These are phyloP conservation scores for Stenopsyche tienmushanensis DNA, from an alignment of 1,140 invertebrate genomes.

Conservation along the genomic window DNA sequence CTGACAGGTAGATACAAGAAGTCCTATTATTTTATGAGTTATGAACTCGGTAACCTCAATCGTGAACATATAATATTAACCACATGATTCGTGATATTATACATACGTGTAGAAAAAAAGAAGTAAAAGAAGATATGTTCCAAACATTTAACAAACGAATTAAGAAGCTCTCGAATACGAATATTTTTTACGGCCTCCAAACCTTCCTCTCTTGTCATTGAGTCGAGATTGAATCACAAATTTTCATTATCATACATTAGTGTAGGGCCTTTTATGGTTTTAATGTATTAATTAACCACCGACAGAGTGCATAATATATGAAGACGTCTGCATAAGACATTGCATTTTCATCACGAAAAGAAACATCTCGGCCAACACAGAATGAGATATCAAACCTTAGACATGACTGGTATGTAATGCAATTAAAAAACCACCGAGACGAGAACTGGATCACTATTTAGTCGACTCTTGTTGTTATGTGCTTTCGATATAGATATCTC, in stretches of 20 bases:
- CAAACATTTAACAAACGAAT: background rate
- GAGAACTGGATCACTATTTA: too few species aligned
- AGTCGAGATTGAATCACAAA: constrained; percentile 25
- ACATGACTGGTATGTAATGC: too few species aligned
- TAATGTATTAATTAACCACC: constrained; percentile 23
- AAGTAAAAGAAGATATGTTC: background rate
- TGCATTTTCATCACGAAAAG: too few species aligned
- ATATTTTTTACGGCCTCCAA: background rate
- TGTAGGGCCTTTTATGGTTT: constrained; percentile 8
- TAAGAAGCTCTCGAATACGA: background rate
- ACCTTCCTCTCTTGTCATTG: constrained; percentile 17
- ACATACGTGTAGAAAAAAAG: constrained; percentile 2
- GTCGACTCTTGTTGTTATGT: too few species aligned
- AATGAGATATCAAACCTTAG: too few species aligned
- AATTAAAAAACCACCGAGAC: too few species aligned
- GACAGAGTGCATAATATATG: constrained; percentile 20
- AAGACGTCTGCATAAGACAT: constrained; percentile 11
- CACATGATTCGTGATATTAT: constrained; percentile 18
- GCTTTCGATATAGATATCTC: too few species aligned
- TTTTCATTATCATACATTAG: constrained; percentile 31
- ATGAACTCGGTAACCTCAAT: constrained; percentile 29
- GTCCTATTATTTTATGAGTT: constrained; percentile 32
- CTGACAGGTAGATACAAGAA: constrained; percentile 27
- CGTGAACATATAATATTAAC: constrained; percentile 23
- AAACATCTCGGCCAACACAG: too few species aligned